Percentiles rank a stretch among this genome's conserved stretches.
Conservation (phyloP, 2,113 vertebrate genomes). For the Atractosteus spatula region DNA sequence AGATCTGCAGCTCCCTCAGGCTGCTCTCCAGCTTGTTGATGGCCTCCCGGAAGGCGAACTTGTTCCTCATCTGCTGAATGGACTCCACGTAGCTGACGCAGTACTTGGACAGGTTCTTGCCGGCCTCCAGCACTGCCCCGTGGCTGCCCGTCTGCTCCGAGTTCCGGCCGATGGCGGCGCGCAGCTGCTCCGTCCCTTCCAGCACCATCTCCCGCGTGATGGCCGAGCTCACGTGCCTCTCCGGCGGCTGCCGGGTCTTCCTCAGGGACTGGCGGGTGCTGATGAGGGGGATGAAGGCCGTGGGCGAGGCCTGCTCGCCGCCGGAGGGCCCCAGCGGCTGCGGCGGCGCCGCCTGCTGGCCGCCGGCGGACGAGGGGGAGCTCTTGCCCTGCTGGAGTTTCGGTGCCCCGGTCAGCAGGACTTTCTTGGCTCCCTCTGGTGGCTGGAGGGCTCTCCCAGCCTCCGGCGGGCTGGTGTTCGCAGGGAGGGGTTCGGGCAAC, state of each 20-base stretch:
- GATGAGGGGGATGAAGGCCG: constrained; percentile 86
- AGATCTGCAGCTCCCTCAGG: constrained; percentile 93
- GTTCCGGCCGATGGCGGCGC: constrained; percentile 81
- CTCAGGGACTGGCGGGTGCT: constrained; percentile 85
- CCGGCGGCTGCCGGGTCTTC: constrained; percentile 84
- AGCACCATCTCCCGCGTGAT: constrained; percentile 87
- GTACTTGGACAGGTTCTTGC: constrained; percentile 93
- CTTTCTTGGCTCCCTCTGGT: constrained; percentile 69
- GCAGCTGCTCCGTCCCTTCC: constrained; percentile 81
- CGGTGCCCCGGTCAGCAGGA: constrained; percentile 61
- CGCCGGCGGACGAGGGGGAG: constrained; percentile 47
- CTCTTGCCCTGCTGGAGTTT: constrained; percentile 73
- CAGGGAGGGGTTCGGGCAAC: constrained; percentile 57
- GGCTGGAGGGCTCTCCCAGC: constrained; percentile 46
- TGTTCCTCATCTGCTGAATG: constrained; percentile 98
- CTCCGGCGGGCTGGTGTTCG: constrained; percentile 55
- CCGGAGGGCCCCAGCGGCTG: constrained; percentile 39
- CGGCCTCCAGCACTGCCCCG: constrained; percentile 88
- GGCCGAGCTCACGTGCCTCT: constrained; percentile 79
- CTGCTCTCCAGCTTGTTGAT: constrained; percentile 95
- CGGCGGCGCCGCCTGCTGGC: constrained; percentile 12
- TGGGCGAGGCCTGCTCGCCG: constrained; percentile 60
- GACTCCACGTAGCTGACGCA: constrained; percentile 93
- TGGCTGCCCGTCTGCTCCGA: constrained; percentile 93
- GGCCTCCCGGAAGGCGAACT: constrained; percentile 94